phyloP scores from a whole-genome alignment of 64 coral and sea anemone genomes.

The Actinia equina region DNA sequence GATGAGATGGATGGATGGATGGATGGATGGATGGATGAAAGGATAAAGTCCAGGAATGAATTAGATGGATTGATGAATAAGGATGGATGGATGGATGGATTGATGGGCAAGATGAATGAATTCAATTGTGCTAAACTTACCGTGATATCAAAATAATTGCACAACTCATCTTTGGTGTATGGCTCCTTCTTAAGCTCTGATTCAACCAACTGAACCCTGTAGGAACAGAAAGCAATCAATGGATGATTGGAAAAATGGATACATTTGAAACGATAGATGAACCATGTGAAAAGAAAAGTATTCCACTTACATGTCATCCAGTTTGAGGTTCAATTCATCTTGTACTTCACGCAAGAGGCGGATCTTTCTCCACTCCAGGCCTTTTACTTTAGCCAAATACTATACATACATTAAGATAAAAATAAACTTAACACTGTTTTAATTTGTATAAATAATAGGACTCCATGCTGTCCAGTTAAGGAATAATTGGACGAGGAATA shows the following conservation, averaged over 20 bases:
- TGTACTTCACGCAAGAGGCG: conserved; percentile 81
- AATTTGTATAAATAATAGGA: no score
- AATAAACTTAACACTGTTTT: neutral
- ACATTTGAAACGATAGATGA: no score
- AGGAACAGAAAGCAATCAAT: neutral
- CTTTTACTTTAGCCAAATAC: conserved; percentile 77
- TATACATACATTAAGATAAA: neutral
- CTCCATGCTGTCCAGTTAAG: no score
- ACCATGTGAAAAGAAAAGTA: no score
- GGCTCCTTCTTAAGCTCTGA: conserved; percentile 57
- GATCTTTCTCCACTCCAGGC: conserved; percentile 74
- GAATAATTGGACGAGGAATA: no score
- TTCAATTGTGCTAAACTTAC: conserved; percentile 18
- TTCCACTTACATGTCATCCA: conserved; percentile 81
- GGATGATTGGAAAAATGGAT: no score
- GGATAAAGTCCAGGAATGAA: no score
- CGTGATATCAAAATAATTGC: conserved; percentile 65
- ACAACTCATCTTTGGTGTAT: conserved; percentile 80
- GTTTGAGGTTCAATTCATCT: conserved; percentile 37
- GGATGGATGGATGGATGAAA: no score
- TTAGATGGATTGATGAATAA: neutral
- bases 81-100: neutral
- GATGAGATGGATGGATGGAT: neutral
- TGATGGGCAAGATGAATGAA: no score
- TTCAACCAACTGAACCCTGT: conserved; percentile 63